Base-by-base conservation (phyloP, 2,113 vertebrate species). In the Pelusios castaneus region DNA sequence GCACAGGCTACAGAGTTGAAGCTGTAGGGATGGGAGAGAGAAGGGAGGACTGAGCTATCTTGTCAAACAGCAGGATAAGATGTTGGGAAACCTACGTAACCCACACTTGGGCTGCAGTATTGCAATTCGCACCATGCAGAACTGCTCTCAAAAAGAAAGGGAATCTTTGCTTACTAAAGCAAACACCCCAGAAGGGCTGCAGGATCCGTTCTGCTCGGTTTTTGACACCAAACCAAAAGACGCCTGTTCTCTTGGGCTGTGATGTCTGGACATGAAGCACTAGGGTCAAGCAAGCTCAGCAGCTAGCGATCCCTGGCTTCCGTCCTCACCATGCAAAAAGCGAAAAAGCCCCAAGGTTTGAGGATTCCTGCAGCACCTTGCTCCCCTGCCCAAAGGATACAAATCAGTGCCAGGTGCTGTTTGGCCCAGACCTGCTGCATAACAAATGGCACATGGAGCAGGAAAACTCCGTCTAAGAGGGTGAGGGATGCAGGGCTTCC, bases 221-320 rank as follows among this genome's bases (percentile, higher is more conserved):
- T 52, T 70, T 6, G 85, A 67, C 79, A 82, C 31, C 47, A 47
- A 47, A 47, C 47, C 47, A 47, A 47, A 47, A 47, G 47, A 47
- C 10, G 63, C 38, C 51, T 0, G 54, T 67, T 84, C 94, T 76
- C 84, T 89, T 90, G 63, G 49, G 56, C 45, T 2, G 88, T 88
- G 94, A 85, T 1, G 0, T 90, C 89, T 87, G 87, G 49, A 63
- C 73, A 47, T 88, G 49, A 83, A 83, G 87, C 88, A 91, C 0
- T 0, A 85, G 90, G 92, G 78, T 87, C 91, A 88, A 83, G 85
- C 91, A 75, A 90, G 88, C 89, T 96, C 92, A 96, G 91, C 84
- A 90, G 90, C 90, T 90, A 91, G 84, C 82, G 94, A 91, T 78
- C 93, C 92, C 95, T 95, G 95, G 78, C 90, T 87, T 95, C 25